Evolutionary conservation across 2,888 invertebrate species (phyloP).

Genomic region (Bellardia pandia): DNA sequence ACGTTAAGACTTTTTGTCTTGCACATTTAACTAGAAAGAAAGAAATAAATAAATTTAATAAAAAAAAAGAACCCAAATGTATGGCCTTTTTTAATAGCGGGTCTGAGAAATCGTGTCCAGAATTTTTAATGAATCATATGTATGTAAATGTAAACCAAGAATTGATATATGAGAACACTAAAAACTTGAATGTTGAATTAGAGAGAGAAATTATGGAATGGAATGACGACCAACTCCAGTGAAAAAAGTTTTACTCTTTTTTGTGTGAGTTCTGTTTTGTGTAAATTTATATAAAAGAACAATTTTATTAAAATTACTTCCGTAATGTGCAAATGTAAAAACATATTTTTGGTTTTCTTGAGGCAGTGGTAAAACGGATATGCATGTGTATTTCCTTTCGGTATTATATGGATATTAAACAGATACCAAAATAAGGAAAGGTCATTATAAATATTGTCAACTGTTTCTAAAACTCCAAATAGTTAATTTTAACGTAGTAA

Average conservation of each 20-base stretch:
- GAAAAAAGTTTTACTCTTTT: neutral
- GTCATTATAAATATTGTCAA: neutral
- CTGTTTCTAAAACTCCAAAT: neutral
- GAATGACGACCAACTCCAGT: neutral
- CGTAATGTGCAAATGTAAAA: conserved; percentile 43
- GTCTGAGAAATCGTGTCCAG: conserved; percentile 58
- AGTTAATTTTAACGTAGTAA: neutral
- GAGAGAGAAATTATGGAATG: conserved; percentile 11
- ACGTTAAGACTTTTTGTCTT: conserved; percentile 46
- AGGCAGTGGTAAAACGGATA: conserved; percentile 59
- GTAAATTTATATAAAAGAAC: conserved; percentile 7
- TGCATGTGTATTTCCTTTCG: conserved; percentile 60
- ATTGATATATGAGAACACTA: conserved; percentile 62
- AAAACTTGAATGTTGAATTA: neutral
- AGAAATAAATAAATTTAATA: conserved; percentile 12
- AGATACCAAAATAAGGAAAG: conserved; percentile 6
- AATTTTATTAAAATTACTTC: conserved; percentile 68
- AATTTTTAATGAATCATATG: conserved; percentile 56
- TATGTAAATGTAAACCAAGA: conserved; percentile 50
- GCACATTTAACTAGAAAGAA: conserved; percentile 57
- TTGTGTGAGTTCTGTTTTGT: neutral
- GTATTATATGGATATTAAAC: conserved; percentile 4
- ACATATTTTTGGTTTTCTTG: neutral
- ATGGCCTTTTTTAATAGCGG: conserved; percentile 72
- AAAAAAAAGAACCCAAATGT: conserved; percentile 39